Evolutionary conservation across 2,797 vertebrate species (phyloP), one percentile per base, ranked within the genome.

Genomic region (Denticeps clupeoides): DNA sequence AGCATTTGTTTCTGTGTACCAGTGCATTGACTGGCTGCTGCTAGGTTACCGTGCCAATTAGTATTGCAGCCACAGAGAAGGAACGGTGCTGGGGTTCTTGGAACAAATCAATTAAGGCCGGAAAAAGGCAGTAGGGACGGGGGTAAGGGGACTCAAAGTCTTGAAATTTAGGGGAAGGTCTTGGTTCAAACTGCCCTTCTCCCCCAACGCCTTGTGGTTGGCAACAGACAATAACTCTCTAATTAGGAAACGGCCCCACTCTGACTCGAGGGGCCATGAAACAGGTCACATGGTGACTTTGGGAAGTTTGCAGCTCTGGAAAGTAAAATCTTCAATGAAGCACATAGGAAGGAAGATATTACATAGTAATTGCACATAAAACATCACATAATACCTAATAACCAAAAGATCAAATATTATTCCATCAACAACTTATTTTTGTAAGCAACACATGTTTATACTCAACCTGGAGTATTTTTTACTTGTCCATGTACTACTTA

Each of bases 91-190:
- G 64, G 59, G 64, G 65, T 66, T 73, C 62, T 60, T 72, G 59
- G 63, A 77, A 75, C 68, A 51, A 72, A 79, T 67, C 62, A 61
- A 62, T 74, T 73, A 58, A 50, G 16, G 37, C 29, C 45, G 42
- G 47, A 47, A 47, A 45, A 19, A 52, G 26, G 22, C 18, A 21
- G 54, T 54, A 42, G 44, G 33, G 25, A 47, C 15, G 2, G 18
- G 45, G 42, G 12, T 49, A 40, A 31, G 28, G 16, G 38, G 31
- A 45, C 22, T 21, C 22, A 15, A 16, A 15, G 22, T 5, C 3
- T 5, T 4, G 28, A 5, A 11, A 2, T 5, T n/a, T 32, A 22
- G 12, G 16, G 25, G 5, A 32, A 12, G 43, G 44, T 12, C 23
- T 28, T 12, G 12, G 41, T 12, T 6, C 31, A 49, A 41, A 53